Base-by-base conservation (phyloP, 2,888 invertebrate species). In the Syritta pipiens region DNA sequence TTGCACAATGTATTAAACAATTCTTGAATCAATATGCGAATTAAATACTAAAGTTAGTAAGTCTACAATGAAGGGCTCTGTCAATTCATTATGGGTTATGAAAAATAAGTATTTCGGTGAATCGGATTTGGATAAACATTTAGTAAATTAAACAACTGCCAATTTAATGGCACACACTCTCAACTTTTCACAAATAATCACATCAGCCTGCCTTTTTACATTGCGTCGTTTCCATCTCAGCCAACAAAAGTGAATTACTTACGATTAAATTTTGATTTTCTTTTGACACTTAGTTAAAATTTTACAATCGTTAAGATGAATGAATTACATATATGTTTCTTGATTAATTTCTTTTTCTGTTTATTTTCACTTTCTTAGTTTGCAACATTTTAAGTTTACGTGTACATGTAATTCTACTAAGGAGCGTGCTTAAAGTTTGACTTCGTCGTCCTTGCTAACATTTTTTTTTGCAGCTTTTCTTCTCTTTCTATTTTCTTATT, bases 381-480 rank as follows among this genome's bases (percentile, higher is more conserved):
- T 40, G 46, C 30, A 10, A 42, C 9, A 48, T 53, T 32, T 40
- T 5, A 59, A 51, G 63, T 63, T 60, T 46, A 63, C 51, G 71
- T 77, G 77, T 59, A 67, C 48, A 67, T 32, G 22, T 53, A 59
- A 59, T 62, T 32, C 12, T 63, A 59, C 37, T 76, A 59, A 37
- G 53, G 71, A 77, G 65, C 48, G 72, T 77, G 71, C 67, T 72
- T 60, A 60, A 71, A 65, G 46, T 74, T 59, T 53, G 46, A 35
- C 59, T 59, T 69, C 4, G 28, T 53, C 26, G 10, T 32, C n/a
- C 68, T 65, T 37, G 10, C 48, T 14, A n/a, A n/a, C n/a, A 40
- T 63, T 42, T 30, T 20, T 20, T 44, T 62, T 48, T 28, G 49
- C 37, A 35, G 26, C 12, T 62, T 42, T 12, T 49, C 19, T 63